Evolutionary conservation across 2,797 vertebrate genomes (phyloP).

Genomic region (Pristis pectinata): DNA sequence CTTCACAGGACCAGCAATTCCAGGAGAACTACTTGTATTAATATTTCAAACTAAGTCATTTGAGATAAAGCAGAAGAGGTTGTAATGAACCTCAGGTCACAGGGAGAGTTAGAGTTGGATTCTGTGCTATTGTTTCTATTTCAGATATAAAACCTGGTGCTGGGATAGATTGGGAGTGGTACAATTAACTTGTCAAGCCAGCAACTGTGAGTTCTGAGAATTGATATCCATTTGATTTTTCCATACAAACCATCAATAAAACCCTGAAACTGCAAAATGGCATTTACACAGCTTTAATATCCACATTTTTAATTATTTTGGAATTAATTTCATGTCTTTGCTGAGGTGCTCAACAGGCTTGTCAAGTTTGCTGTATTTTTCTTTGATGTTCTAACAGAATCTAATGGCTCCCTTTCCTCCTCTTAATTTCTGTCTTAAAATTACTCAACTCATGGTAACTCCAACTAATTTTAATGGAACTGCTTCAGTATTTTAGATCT

Average conservation of each 20-base stretch:
- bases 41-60: neutral
- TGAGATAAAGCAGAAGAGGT: neutral
- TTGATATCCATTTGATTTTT: neutral
- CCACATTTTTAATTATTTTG: neutral
- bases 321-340: neutral
- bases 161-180: neutral
- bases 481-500: neutral
- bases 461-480: neutral
- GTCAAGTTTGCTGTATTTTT: neutral
- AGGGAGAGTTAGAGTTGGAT: neutral
- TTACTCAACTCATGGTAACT: neutral
- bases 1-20: neutral
- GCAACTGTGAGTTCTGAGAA: neutral
- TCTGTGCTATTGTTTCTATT: neutral
- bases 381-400: constrained; percentile 12
- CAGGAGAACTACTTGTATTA: neutral
- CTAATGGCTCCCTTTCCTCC: constrained; percentile 22
- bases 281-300: neutral
- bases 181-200: neutral
- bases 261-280: neutral
- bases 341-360: neutral
- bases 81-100: neutral
- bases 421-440: neutral
- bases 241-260: neutral
- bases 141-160: neutral